Conservation (phyloP, 2,888 invertebrate species). For the Campoplex capitator region DNA sequence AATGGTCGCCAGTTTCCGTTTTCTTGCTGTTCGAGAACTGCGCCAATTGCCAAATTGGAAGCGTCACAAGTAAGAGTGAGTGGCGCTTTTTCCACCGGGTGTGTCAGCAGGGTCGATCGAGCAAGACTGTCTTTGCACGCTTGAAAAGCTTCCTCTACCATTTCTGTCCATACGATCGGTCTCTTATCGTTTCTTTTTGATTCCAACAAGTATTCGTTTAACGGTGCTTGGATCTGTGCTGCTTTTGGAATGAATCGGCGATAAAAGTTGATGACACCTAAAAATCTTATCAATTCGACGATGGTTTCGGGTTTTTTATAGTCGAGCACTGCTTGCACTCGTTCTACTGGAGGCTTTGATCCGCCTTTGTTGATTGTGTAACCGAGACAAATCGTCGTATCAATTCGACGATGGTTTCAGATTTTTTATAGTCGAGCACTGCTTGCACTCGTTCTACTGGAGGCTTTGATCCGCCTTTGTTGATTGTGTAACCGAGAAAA, state of each 20-base stretch:
- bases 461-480: too few species aligned
- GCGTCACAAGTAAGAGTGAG: conserved; percentile 66
- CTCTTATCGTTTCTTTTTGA: conserved; percentile 64
- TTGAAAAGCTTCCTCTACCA: conserved; percentile 53
- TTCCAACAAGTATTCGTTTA: conserved; percentile 40
- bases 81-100: conserved; percentile 51
- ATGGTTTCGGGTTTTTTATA: conserved; percentile 63
- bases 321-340: conserved; percentile 66
- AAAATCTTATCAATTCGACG: conserved; percentile 51
- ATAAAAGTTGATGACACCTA: conserved; percentile 63
- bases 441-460: too few species aligned
- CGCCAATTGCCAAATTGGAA: conserved; percentile 66
- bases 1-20: conserved; percentile 15
- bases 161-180: conserved; percentile 40
- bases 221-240: conserved; percentile 48
- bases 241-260: conserved; percentile 48
- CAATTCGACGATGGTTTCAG: too few species aligned
- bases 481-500: too few species aligned
- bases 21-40: conserved; percentile 23
- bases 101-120: conserved; percentile 49
- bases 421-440: too few species aligned
- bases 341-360: conserved; percentile 59
- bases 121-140: conserved; percentile 44
- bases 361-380: conserved; percentile 60
- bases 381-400: too few species aligned